Percentiles rank a stretch among this genome's conserved stretches.
phyloP scores from a whole-genome alignment of 1,140 invertebrate genomes.

The Drosophila tani region DNA sequence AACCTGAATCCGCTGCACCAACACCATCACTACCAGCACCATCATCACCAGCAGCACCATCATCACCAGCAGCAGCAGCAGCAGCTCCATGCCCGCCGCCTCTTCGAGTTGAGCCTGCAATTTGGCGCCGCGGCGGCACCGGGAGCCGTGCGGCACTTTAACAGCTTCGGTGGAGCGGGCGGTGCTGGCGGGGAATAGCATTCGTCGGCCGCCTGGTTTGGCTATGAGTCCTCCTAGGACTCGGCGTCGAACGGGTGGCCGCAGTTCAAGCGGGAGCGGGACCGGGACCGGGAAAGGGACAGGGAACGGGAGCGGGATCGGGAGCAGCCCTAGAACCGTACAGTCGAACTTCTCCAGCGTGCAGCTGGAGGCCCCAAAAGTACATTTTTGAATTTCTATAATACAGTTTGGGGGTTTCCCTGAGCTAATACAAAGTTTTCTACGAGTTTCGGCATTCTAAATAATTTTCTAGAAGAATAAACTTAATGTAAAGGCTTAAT shows the following conservation, averaged over 20 bases:
- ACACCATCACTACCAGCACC: slow-evolving; percentile 79
- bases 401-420: background rate
- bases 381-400: slow-evolving; percentile 7
- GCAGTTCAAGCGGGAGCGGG: slow-evolving; percentile 49
- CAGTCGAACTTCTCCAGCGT: slow-evolving; percentile 37
- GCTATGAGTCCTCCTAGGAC: slow-evolving; percentile 83
- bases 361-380: background rate
- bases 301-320: slow-evolving; percentile 8
- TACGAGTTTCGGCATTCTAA: background rate
- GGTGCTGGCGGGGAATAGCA: slow-evolving; percentile 82
- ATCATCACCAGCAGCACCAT: slow-evolving; percentile 81
- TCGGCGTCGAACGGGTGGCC: slow-evolving; percentile 62
- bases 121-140: slow-evolving; percentile 82
- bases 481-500: background rate
- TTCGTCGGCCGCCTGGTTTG: slow-evolving; percentile 84
- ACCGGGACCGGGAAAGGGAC: slow-evolving; percentile 2
- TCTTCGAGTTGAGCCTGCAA: slow-evolving; percentile 84
- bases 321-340: slow-evolving; percentile 47
- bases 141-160: slow-evolving; percentile 81
- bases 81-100: slow-evolving; percentile 81
- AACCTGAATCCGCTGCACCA: slow-evolving; percentile 75
- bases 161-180: slow-evolving; percentile 79
- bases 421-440: background rate
- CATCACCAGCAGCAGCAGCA: slow-evolving; percentile 85
- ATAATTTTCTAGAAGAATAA: background rate